phyloP scores from a whole-genome alignment of 2,113 vertebrate genomes.

The Pelusios castaneus region DNA sequence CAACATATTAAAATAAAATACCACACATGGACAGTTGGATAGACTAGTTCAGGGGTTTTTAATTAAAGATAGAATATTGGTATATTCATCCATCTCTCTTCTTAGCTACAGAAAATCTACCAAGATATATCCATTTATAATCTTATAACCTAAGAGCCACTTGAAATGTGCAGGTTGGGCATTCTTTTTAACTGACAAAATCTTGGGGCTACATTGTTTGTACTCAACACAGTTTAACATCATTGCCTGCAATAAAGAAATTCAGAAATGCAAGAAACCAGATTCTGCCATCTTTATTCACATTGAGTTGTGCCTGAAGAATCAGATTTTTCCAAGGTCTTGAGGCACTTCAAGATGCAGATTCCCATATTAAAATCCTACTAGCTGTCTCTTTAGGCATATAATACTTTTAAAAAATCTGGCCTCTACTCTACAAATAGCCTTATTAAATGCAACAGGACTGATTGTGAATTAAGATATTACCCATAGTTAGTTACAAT shows the following conservation, averaged over 20 bases:
- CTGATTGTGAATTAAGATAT: not conserved
- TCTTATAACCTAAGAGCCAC: not conserved
- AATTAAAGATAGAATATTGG: not conserved
- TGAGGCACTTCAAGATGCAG: not conserved
- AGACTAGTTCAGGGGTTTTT: not conserved
- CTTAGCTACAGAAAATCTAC: not conserved
- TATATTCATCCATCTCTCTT: not conserved
- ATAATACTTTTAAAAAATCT: not conserved
- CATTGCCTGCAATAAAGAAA: not conserved
- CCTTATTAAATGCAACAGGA: not conserved
- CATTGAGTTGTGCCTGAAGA: not conserved
- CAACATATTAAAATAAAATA: not conserved
- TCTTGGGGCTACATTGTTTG: not conserved
- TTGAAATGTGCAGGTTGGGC: not conserved
- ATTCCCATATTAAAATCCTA: not conserved
- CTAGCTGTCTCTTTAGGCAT: not conserved
- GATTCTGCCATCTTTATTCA: not conserved
- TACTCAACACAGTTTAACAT: not conserved
- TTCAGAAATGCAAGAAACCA: rapidly evolving
- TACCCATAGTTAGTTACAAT: not conserved
- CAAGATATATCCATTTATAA: not conserved
- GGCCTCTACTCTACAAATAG: not conserved
- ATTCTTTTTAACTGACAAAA: not conserved
- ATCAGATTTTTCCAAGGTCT: not conserved
- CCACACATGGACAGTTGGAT: slow-evolving; percentile 8